Base-by-base conservation (phyloP, 2,888 invertebrate species). In the Copidosoma aretas region DNA sequence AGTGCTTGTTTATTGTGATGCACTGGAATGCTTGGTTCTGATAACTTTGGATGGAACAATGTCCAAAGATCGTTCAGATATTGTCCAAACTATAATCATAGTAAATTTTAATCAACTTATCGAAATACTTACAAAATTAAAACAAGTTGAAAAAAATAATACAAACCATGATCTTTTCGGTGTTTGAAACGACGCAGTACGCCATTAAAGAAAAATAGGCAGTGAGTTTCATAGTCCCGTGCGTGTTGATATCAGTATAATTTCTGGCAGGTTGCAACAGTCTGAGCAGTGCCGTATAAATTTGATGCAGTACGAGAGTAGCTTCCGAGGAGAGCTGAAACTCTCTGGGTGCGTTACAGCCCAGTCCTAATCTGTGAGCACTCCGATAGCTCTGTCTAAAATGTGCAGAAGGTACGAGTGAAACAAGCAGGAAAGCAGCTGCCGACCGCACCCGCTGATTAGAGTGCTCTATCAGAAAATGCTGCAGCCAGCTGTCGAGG, bases 1-100 rank as follows among this genome's bases (percentile, higher is more conserved):
- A 97, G 84, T 4, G 96, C 94, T 83, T 97, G 97, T 83, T 97
- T 97, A 84, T 97, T 97, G 80, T 96, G 95, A 85, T 97, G 95
- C 65, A 96, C 94, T 24, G 97, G 93, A 76, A 97, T 95, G 64
- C 95, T 93, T 0, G 97, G 97, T 85, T 97, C 97, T 14, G 95
- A 94, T 72, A 97, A 88, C 77, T 94, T 93, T 1, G 97, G 96
- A 86, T 97, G 96, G 84, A 97, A 97, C 67, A 97, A 85, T 76
- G 95, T 93, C 97, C 97, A 97, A 52, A 97, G 86, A 79, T 96
- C 94, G 77, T 91, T 88, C 86, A 96, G 93, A 84, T 93, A 94
- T 75, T 92, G 93, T n/a, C 95, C 93, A 85, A 97, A 95, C 95
- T 95, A 85, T 1, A 87, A 85, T 54, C 57, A 43, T 43, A 63